Conservation (phyloP, 2,888 invertebrate genomes). For the Drosophila pseudotalamancana region DNA sequence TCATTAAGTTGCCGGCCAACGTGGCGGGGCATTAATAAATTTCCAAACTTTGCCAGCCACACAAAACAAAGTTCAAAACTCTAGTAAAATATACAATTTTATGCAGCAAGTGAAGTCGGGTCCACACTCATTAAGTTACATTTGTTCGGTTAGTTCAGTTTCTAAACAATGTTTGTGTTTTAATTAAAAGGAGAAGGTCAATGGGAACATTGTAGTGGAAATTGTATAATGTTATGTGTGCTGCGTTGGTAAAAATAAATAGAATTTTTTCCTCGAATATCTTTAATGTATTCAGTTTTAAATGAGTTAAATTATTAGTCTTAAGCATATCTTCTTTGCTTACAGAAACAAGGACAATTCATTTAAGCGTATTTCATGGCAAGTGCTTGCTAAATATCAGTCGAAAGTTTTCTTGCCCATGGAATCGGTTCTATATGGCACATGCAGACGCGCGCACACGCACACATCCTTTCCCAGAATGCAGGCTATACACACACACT, state of each 20-base stretch:
- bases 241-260: too few species aligned
- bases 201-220: background rate
- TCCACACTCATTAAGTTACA: background rate
- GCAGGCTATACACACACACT: background rate
- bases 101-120: background rate
- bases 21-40: constrained; percentile 45
- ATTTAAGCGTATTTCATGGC: constrained; percentile 2
- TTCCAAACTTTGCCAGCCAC: constrained; percentile 45
- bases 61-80: constrained; percentile 40
- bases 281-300: too few species aligned
- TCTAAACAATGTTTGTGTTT: constrained; percentile 4
- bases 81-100: constrained; percentile 12
- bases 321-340: background rate
- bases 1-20: constrained; percentile 39
- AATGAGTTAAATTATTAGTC: background rate
- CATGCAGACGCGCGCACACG: constrained; percentile 3
- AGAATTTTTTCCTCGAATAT: background rate
- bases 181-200: constrained; percentile 5
- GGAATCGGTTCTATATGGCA: constrained; percentile 25
- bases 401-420: constrained; percentile 15
- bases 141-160: background rate
- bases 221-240: background rate
- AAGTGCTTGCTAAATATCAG: constrained; percentile 1
- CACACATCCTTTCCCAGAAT: background rate
- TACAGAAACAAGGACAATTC: background rate